phyloP scores from a whole-genome alignment of 2,888 invertebrate species.

The Acleris sparsana region DNA sequence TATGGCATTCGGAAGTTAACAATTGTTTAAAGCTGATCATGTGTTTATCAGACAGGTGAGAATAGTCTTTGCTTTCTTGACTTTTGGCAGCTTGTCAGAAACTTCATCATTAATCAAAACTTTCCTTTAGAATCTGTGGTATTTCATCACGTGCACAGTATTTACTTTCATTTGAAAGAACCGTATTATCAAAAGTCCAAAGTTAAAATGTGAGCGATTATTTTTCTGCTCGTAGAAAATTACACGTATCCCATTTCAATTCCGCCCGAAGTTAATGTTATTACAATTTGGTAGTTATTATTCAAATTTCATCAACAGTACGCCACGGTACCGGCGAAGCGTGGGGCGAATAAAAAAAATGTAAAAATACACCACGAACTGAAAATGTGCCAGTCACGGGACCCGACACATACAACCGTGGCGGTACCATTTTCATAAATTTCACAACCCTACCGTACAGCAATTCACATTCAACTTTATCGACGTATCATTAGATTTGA shows the following conservation, averaged over 20 bases:
- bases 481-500: constrained; percentile 43
- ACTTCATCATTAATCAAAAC: no score
- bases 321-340: constrained; percentile 21
- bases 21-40: no score
- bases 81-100: no score
- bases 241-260: constrained; percentile 18
- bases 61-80: no score
- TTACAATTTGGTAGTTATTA: constrained; percentile 18
- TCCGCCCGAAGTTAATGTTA: constrained; percentile 6
- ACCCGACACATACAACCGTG: constrained; percentile 57
- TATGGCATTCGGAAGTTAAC: background rate
- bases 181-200: background rate
- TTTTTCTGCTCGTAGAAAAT: constrained; percentile 1
- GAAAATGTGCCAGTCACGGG: constrained; percentile 80
- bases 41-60: no score
- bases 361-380: constrained; percentile 75
- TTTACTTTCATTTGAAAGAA: no score
- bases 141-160: no score
- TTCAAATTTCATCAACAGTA: constrained; percentile 30
- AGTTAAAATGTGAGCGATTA: background rate
- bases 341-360: constrained; percentile 60
- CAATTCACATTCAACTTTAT: constrained; percentile 65
- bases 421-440: constrained; percentile 74
- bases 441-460: constrained; percentile 64
- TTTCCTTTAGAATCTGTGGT: no score